Evolutionary conservation across 2,888 invertebrate species (phyloP), one percentile per base, ranked within the genome.

Genomic region (Thymelicus lineola): DNA sequence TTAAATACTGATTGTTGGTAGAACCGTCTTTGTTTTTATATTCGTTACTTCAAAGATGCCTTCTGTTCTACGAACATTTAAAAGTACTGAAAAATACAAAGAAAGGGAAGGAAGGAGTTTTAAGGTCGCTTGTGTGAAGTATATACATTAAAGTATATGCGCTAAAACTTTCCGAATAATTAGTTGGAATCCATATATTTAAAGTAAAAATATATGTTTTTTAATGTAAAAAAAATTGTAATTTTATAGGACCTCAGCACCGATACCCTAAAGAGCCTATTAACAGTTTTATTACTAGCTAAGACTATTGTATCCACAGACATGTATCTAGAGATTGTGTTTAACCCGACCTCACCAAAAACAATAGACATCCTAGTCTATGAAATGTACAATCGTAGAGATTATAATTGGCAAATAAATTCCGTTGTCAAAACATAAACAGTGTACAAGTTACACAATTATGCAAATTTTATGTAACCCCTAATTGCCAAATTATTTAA

Each of bases 401-500:
- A 64, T 65, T 73, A 74, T 74, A 76, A 77, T 72, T 75, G 75
- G 77, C 77, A 83, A 85, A 69, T 69, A 69, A 86, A 86, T 87
- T 84, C 83, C 85, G 86, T 88, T 88, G 87, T 88, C 84, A 86
- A 86, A 91, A 87, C 86, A 91, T 89, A 90, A 91, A 91, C 90
- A 89, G 82, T 83, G 83, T 80, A 85, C 83, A 91, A 91, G 86
- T 91, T 89, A 85, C 82, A 91, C 90, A 91, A 91, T 92, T 92
- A 93, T 92, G 92, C 82, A 87, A 86, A 93, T 93, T 92, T 92
- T 87, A 92, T 92, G 91, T 90, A 86, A 87, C 90, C 91, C 91
- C 90, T 92, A 92, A 93, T 93, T 92, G 91, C 92, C 86, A 89
- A 91, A 89, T 92, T 91, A 93, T 92, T 92, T 93, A 90, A 90